Percentiles rank a stretch among this genome's conserved stretches.
Evolutionary conservation across 2,797 vertebrate species (phyloP).

Genomic region (Cirrhinus mrigala): DNA sequence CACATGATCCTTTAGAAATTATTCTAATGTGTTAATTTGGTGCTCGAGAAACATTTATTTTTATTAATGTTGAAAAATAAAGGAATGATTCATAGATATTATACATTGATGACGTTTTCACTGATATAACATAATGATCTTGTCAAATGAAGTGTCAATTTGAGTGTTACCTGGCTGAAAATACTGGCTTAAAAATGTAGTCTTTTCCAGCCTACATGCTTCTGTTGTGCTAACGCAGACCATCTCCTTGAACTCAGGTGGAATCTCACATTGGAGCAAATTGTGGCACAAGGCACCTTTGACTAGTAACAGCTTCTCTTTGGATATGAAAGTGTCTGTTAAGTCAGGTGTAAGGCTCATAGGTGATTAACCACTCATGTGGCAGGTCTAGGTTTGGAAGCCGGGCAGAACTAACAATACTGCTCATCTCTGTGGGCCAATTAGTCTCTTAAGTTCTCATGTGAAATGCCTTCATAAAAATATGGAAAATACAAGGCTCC

Average conservation of each 20-base stretch:
- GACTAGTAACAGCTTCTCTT: conserved; percentile 56
- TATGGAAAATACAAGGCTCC: conserved; percentile 71
- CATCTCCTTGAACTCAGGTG: background rate
- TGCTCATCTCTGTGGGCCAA: conserved; percentile 80
- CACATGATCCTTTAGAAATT: background rate
- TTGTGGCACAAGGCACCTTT: conserved; percentile 58
- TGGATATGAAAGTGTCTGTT: conserved; percentile 74
- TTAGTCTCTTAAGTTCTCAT: conserved; percentile 82
- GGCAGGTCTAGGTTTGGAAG: conserved; percentile 76
- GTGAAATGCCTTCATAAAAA: conserved; percentile 69
- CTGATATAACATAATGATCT: conserved; percentile 6
- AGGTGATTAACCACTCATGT: conserved; percentile 79
- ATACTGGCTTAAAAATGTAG: background rate
- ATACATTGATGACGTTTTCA: background rate
- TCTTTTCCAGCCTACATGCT: background rate
- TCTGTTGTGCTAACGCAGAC: background rate
- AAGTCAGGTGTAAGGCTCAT: conserved; percentile 79
- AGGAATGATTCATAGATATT: background rate
- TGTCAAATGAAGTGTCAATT: conserved; percentile 5
- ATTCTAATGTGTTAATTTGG: too few relatives aligned
- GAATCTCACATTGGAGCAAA: conserved; percentile 18
- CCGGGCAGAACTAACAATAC: conserved; percentile 83
- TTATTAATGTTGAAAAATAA: too few relatives aligned
- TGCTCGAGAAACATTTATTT: too few relatives aligned
- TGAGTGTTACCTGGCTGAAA: background rate